A percentile compares a stretch with the other conserved stretches of the same genome.
phyloP scores from a whole-genome alignment of 2,113 vertebrate genomes.

The Paralichthys olivaceus region DNA sequence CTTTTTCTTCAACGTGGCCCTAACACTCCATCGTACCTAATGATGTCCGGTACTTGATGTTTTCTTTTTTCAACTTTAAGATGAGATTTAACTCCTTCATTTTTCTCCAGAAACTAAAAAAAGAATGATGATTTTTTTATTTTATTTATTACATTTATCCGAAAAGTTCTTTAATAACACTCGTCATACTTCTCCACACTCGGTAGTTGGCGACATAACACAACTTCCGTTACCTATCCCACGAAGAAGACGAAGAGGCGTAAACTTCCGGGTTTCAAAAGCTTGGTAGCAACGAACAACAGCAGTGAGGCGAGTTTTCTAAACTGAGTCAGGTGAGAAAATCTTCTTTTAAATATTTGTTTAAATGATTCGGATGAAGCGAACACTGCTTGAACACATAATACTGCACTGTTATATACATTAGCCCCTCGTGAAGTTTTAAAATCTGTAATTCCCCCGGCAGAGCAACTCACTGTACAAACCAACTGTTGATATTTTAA shows the following conservation, averaged over 20 bases:
- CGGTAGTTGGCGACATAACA: conserved; percentile 30
- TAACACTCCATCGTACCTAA: too few species aligned
- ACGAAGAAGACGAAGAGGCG: conserved; percentile 57
- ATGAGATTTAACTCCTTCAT: too few species aligned
- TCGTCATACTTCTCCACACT: neutral
- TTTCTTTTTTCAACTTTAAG: too few species aligned
- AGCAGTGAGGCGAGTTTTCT: neutral
- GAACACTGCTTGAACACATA: too few species aligned
- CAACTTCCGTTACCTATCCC: neutral
- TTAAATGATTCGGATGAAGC: too few species aligned
- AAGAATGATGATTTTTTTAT: too few species aligned
- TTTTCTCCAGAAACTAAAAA: too few species aligned
- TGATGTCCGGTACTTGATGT: too few species aligned
- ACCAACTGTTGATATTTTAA: neutral
- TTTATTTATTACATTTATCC: neutral
- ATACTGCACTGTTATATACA: too few species aligned
- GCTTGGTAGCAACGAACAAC: conserved; percentile 19
- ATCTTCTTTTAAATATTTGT: neutral
- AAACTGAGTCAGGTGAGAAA: neutral
- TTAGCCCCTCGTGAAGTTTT: neutral
- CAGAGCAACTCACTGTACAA: neutral
- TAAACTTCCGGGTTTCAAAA: conserved; percentile 66
- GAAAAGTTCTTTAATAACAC: neutral
- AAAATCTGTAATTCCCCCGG: too few species aligned
- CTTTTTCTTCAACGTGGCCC: too few species aligned